Evolutionary conservation across 2,113 vertebrate species (phyloP).

Genomic region (Thomomys bottae): DNA sequence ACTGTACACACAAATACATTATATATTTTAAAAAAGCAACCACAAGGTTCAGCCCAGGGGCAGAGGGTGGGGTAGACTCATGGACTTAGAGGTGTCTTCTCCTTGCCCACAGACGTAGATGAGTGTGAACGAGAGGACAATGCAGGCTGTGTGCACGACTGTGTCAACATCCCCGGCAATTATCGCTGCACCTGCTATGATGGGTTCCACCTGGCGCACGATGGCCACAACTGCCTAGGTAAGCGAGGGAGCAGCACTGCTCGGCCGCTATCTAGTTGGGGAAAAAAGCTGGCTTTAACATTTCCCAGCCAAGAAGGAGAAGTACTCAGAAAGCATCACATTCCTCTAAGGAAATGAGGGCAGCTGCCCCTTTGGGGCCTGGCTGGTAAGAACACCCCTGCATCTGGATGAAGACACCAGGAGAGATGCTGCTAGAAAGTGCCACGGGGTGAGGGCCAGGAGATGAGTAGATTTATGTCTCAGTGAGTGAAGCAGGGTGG

Average conservation of each 20-base stretch:
- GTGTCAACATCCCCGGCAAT: conserved; percentile 98
- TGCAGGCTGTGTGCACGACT: conserved; percentile 97
- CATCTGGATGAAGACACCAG: not conserved
- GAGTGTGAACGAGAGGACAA: conserved; percentile 96
- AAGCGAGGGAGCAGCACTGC: conserved; percentile 79
- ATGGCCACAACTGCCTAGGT: conserved; percentile 98
- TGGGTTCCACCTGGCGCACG: conserved; percentile 96
- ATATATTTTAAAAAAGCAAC: not conserved
- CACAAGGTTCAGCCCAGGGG: not conserved
- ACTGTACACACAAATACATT: not conserved
- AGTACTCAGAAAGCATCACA: not conserved
- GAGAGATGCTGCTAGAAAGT: conserved; percentile 2
- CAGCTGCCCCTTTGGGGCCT: not conserved
- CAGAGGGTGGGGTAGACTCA: not conserved
- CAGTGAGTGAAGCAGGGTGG: not conserved
- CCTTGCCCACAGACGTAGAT: conserved; percentile 91
- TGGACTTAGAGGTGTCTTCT: not conserved
- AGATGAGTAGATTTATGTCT: not conserved
- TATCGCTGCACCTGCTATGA: conserved; percentile 98
- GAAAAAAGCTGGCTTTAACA: not conserved
- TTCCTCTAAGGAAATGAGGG: not conserved
- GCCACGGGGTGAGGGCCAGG: not conserved
- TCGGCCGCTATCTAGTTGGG: not conserved
- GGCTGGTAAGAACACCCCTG: not conserved
- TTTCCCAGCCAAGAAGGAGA: not conserved